These are phyloP conservation scores for Sebastes kiyomatsui DNA, from an alignment of 2,797 vertebrate species.

Conservation along the genomic window DNA sequence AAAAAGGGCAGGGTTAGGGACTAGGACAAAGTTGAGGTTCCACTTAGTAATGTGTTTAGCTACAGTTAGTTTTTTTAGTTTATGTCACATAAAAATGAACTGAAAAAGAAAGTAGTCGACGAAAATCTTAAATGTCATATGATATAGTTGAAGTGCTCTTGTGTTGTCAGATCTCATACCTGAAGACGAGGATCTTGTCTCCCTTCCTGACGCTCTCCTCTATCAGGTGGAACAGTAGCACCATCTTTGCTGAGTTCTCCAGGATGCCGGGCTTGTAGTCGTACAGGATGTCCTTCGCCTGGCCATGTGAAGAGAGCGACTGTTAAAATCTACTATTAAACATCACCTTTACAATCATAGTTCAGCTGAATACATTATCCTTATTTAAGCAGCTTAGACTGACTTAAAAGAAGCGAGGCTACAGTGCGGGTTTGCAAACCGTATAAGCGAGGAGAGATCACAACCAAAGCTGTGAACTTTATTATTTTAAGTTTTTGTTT, in stretches of 20 bases:
- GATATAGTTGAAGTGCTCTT: neutral
- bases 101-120: neutral
- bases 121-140: neutral
- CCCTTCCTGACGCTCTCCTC: constrained; percentile 93
- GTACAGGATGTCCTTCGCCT: constrained; percentile 95
- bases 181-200: constrained; percentile 97
- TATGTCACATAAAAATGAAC: neutral
- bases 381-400: neutral
- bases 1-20: neutral
- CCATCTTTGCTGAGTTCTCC: constrained; percentile 98
- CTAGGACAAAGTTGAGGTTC: neutral
- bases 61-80: neutral
- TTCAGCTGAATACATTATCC: neutral
- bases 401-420: neutral
- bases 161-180: constrained; percentile 75
- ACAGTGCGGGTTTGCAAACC: neutral
- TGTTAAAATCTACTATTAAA: neutral
- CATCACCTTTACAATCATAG: neutral
- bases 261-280: constrained; percentile 91
- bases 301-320: neutral
- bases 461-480: neutral
- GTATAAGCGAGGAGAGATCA: neutral
- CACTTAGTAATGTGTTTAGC: neutral
- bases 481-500: neutral
- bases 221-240: constrained; percentile 94